Percentiles rank a stretch among this genome's conserved stretches.
Evolutionary conservation across 2,797 vertebrate species (phyloP).

Genomic region (Enteromius unitaeniatus): DNA sequence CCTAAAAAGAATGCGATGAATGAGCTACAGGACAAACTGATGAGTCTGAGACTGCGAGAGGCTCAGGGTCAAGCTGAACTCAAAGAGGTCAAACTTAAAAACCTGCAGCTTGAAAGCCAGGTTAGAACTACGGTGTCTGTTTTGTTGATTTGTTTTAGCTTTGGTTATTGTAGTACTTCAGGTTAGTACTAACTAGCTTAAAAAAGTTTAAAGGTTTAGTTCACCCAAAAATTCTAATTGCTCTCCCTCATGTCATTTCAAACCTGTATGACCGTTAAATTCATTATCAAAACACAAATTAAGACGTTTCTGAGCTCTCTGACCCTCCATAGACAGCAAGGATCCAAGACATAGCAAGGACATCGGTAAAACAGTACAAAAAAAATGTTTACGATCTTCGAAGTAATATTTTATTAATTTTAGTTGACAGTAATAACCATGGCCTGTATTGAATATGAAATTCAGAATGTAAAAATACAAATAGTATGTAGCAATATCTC

Average conservation of each 20-base stretch:
- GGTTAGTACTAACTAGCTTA: background rate
- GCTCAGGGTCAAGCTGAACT: conserved; percentile 91
- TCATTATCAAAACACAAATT: too few relatives aligned
- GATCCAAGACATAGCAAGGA: too few relatives aligned
- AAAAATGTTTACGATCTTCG: too few relatives aligned
- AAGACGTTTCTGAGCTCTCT: too few relatives aligned
- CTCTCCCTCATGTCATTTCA: too few relatives aligned
- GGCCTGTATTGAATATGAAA: background rate
- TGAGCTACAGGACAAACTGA: conserved; percentile 92
- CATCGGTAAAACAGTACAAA: too few relatives aligned
- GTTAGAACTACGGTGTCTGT: conserved; percentile 66
- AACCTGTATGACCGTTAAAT: too few relatives aligned
- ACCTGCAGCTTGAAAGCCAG: conserved; percentile 93
- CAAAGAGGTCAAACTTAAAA: conserved; percentile 87
- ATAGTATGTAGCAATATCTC: background rate
- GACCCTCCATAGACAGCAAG: too few relatives aligned
- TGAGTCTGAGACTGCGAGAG: conserved; percentile 88
- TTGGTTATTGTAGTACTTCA: background rate
- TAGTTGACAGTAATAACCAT: background rate
- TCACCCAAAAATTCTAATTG: too few relatives aligned
- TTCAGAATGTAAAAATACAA: background rate
- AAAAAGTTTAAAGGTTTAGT: background rate
- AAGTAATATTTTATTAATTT: background rate
- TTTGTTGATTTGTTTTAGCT: background rate
- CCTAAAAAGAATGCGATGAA: conserved; percentile 89